Base-by-base conservation (phyloP, 2,888 invertebrate species). In the Creontiades dilutus region DNA sequence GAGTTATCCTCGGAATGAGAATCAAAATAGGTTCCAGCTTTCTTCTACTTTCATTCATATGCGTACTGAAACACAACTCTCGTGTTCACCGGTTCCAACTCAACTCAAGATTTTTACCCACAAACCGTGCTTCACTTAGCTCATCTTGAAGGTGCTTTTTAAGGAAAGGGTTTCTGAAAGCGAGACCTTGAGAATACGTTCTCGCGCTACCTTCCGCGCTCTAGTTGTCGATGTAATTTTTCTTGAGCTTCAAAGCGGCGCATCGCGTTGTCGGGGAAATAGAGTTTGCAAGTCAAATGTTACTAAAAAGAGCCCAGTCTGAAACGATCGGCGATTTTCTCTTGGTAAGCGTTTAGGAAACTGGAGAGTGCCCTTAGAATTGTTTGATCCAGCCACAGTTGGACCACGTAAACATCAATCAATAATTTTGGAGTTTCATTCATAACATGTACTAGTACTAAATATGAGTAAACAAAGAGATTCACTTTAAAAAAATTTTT, bases 201-300 rank as follows among this genome's bases (percentile, higher is more conserved):
- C 27, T 12, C 27, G 68, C n/a, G 23, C 68, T 19, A 68, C 12
- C 68, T 68, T 68, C 68, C 27, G 12, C 68, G 68, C 68, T 68
- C 68, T 68, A 68, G 68, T 68, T 68, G 68, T 1, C 27, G 23
- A 23, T 11, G 23, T 68, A 68, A 68, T 68, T 68, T 68, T 68
- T n/a, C 19, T 57, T 57, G 68, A 23, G 68, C 68, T n/a, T 57
- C 68, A 12, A 23, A 23, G 23, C 11, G 12, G 68, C n/a, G 13
- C 0, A 68, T 23, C 12, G 19, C 4, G 0, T 2, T 68, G 12
- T 68, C 68, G 19, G 68, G 9, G 68, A 68, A 68, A 68, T 9
- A 68, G 5, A 23, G 68, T 68, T 27, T 27, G 68, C 68, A 23
- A 68, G 9, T 68, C 68, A 27, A 27, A 68, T 68, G 5, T 23